A percentile compares a stretch with the other conserved stretches of the same genome.
These are phyloP conservation scores for Ypsolopha sequella DNA, from an alignment of 2,888 invertebrate species.

Conservation along the genomic window DNA sequence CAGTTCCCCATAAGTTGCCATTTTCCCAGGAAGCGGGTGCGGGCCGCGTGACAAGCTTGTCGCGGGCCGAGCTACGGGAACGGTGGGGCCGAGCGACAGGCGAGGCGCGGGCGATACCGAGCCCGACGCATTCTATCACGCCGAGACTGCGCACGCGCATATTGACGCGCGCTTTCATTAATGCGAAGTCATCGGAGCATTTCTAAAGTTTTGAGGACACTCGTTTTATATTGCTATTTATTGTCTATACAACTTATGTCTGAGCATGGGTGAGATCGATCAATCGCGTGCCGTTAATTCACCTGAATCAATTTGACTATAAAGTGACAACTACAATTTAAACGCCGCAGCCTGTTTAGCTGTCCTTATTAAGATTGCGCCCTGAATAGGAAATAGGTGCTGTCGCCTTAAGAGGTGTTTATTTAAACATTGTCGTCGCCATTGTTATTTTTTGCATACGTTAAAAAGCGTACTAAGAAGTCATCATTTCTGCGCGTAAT, in stretches of 20 bases:
- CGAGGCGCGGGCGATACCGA: conserved; percentile 20
- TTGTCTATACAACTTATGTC: conserved; percentile 14
- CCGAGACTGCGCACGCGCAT: conserved; percentile 52
- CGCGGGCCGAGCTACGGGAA: too few relatives aligned
- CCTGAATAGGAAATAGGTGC: conserved; percentile 10
- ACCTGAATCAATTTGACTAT: conserved; percentile 17
- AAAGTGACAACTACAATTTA: conserved; percentile 18
- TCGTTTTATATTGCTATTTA: conserved; percentile 27
- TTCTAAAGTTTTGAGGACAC: conserved; percentile 31
- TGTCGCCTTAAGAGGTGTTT: neutral
- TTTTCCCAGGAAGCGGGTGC: conserved; percentile 61
- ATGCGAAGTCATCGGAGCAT: conserved; percentile 44
- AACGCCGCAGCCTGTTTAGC: conserved; percentile 5
- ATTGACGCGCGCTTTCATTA: conserved; percentile 56
- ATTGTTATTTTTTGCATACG: conserved; percentile 31
- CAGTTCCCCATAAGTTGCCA: conserved; percentile 65
- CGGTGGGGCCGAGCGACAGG: conserved; percentile 17
- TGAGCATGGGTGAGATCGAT: conserved; percentile 15
- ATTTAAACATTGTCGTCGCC: conserved; percentile 8
- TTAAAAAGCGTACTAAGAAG: conserved; percentile 24
- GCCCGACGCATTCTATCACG: conserved; percentile 57
- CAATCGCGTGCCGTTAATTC: conserved; percentile 19
- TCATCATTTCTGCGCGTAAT: conserved; percentile 39
- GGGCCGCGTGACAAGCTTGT: conserved; percentile 6
- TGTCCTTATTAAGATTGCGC: too few relatives aligned